Evolutionary conservation across 2,888 invertebrate genomes (phyloP).

Genomic region (Luffia ferchaultella): DNA sequence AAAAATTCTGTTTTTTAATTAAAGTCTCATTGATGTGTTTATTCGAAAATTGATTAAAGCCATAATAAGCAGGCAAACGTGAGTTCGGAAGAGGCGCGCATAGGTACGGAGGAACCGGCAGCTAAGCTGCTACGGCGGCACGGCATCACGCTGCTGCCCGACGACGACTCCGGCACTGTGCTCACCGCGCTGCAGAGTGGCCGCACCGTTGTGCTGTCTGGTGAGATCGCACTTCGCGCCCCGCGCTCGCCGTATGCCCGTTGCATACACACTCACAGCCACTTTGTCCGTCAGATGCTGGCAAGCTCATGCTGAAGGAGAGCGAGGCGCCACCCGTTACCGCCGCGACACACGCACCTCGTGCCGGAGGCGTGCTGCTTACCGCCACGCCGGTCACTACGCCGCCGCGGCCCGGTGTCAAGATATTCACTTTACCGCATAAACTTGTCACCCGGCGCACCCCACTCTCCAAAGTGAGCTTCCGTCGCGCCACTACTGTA

Average conservation of each 20-base stretch:
- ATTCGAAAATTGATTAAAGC: too few species aligned
- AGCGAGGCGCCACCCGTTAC: conserved; percentile 19
- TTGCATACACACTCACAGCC: too few species aligned
- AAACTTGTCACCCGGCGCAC: conserved; percentile 14
- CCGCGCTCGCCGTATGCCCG: not conserved
- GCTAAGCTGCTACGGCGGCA: conserved; percentile 81
- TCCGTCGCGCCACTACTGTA: not conserved
- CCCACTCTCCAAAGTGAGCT: conserved; percentile 46
- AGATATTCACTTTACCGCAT: conserved; percentile 34
- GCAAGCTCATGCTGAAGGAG: conserved; percentile 76
- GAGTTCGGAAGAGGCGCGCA: too few species aligned
- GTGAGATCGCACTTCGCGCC: conserved; percentile 31
- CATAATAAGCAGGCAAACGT: too few species aligned
- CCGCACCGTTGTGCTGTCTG: conserved; percentile 83
- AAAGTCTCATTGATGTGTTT: too few species aligned
- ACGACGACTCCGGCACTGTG: conserved; percentile 76
- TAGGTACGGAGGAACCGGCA: conserved; percentile 27
- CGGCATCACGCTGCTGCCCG: conserved; percentile 86
- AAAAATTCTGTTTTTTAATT: too few species aligned
- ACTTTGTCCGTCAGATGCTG: conserved; percentile 68
- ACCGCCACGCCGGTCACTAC: conserved; percentile 28
- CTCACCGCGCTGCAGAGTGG: conserved; percentile 86
- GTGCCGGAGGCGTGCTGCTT: conserved; percentile 23
- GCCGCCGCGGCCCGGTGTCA: conserved; percentile 30
- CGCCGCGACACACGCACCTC: conserved; percentile 5